These are phyloP conservation scores for Eueides isabella DNA, from an alignment of 1,140 invertebrate genomes.

Conservation along the genomic window DNA sequence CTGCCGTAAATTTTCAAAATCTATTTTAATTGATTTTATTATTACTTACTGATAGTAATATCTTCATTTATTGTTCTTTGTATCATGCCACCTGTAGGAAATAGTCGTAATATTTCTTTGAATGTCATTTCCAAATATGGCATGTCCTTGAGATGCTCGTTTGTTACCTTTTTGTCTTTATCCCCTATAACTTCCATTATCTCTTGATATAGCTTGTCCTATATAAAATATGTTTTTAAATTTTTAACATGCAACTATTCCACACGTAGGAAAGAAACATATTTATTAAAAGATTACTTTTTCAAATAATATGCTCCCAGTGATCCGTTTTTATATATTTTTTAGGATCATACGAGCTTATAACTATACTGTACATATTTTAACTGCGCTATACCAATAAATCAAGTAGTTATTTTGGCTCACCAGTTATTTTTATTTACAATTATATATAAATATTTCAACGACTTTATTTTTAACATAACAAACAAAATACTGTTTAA, in stretches of 20 bases:
- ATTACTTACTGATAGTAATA: conserved; percentile 55
- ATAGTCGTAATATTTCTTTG: conserved; percentile 63
- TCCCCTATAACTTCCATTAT: conserved; percentile 52
- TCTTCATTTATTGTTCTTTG: conserved; percentile 64
- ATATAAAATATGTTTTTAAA: not conserved
- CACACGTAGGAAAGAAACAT: too few species aligned
- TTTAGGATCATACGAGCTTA: not conserved
- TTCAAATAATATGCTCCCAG: too few species aligned
- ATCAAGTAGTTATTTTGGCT: too few species aligned
- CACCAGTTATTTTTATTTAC: too few species aligned
- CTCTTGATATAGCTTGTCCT: conserved; percentile 65
- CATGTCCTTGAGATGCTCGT: conserved; percentile 61
- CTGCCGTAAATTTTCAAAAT: too few species aligned
- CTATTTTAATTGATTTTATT: too few species aligned
- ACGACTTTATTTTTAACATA: not conserved
- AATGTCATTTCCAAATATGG: conserved; percentile 64
- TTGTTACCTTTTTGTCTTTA: conserved; percentile 45
- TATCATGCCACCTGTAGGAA: conserved; percentile 62
- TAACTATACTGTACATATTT: too few species aligned
- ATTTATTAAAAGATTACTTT: too few species aligned
- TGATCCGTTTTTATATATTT: too few species aligned
- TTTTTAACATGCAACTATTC: too few species aligned
- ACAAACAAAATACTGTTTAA: not conserved
- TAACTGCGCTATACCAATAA: too few species aligned
- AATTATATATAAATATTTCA: not conserved